Conservation (phyloP, 2,888 invertebrate species). For the Diploptera punctata region DNA sequence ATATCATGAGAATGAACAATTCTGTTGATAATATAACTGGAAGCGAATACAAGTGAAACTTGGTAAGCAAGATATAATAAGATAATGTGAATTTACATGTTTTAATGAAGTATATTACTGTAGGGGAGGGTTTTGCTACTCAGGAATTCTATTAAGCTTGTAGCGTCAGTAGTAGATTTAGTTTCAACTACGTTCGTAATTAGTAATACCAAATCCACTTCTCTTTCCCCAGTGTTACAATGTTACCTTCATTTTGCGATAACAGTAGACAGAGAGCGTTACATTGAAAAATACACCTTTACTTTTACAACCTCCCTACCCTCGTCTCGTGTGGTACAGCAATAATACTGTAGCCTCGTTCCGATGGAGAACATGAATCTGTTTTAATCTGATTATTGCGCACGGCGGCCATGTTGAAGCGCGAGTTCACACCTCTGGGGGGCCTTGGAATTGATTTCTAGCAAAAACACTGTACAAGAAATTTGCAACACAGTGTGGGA, state of each 20-base stretch:
- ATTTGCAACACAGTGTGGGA: no score
- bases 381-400: not conserved
- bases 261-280: not conserved
- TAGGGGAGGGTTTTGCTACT: no score
- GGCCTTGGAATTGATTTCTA: slow-evolving; percentile 7
- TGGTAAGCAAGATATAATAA: no score
- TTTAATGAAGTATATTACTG: no score
- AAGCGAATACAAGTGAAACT: no score
- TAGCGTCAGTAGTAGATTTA: no score
- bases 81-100: no score
- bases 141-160: no score
- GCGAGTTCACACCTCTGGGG: slow-evolving; percentile 1
- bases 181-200: not conserved
- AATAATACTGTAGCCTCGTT: not conserved
- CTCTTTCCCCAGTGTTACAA: not conserved
- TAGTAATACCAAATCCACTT: not conserved
- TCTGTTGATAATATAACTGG: no score
- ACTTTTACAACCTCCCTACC: no score
- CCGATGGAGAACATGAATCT: not conserved
- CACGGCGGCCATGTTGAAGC: not conserved
- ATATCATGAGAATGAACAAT: no score
- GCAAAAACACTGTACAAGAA: not conserved
- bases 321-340: not conserved
- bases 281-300: not conserved
- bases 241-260: not conserved